Evolutionary conservation across 2,888 invertebrate genomes (phyloP).

Genomic region (Dione vanillae): DNA sequence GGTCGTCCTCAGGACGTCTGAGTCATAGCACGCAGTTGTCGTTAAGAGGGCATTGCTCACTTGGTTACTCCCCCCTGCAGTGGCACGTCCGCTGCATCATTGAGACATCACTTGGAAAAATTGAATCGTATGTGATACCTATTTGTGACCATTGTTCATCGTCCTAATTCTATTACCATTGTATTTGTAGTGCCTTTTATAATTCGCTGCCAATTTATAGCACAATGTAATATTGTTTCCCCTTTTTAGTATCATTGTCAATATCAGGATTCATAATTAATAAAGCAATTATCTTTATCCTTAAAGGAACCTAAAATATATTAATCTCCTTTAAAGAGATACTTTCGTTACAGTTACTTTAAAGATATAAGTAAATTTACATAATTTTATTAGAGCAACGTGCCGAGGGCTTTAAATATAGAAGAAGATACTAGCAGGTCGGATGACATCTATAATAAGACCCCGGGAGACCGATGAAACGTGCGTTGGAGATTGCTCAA

Average conservation of each 20-base stretch:
- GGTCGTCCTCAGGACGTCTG: conserved; percentile 81
- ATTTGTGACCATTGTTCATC: conserved; percentile 72
- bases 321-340: neutral
- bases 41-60: conserved; percentile 83
- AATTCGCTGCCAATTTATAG: conserved; percentile 75
- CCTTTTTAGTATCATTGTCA: conserved; percentile 57
- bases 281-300: neutral
- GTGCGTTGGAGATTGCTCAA: conserved; percentile 75
- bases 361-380: conserved; percentile 13
- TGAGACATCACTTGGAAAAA: conserved; percentile 41
- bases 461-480: conserved; percentile 78
- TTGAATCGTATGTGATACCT: conserved; percentile 50
- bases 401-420: conserved; percentile 77
- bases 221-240: conserved; percentile 65
- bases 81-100: conserved; percentile 66
- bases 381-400: conserved; percentile 47
- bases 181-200: conserved; percentile 67
- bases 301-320: neutral
- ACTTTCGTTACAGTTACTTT: neutral
- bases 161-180: conserved; percentile 78
- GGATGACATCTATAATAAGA: conserved; percentile 84
- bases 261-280: conserved; percentile 4
- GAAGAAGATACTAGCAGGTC: conserved; percentile 82
- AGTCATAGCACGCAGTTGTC: conserved; percentile 77
- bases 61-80: conserved; percentile 67